Conservation (phyloP, 2,113 vertebrate species). For the Lagopus muta region DNA sequence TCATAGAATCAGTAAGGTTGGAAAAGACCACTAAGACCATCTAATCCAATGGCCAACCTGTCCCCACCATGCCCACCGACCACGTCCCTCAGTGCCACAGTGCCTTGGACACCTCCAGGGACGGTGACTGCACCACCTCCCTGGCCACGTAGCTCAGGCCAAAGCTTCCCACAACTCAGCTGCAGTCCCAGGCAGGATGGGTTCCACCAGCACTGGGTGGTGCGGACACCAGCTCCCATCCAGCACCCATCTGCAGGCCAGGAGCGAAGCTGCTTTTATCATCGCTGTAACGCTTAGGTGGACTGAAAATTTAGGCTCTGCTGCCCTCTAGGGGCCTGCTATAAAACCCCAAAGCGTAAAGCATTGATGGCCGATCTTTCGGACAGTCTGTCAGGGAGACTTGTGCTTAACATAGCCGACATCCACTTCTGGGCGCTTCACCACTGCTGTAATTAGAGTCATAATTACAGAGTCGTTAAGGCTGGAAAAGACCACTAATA, state of each 20-base stretch:
- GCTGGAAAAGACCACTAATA: no score
- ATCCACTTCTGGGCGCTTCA: not conserved
- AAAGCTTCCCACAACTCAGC: not conserved
- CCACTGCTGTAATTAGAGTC: not conserved
- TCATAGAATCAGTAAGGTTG: no score
- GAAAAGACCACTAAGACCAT: no score
- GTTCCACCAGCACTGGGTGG: rapidly evolving
- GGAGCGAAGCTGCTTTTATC: not conserved
- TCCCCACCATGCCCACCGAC: no score
- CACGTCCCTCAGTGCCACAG: no score
- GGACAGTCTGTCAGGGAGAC: rapidly evolving
- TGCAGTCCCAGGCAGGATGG: rapidly evolving
- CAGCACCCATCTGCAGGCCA: not conserved
- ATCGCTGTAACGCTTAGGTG: not conserved
- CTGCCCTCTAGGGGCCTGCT: conserved; percentile 79
- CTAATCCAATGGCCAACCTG: no score
- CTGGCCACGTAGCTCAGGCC: not conserved
- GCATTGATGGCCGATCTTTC: not conserved
- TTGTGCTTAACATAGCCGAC: not conserved
- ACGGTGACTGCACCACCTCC: no score
- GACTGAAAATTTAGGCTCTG: conserved; percentile 28
- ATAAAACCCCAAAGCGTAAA: conserved; percentile 17
- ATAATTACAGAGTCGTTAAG: no score
- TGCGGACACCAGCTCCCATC: not conserved
- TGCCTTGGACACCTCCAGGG: no score